These are phyloP conservation scores for Panonychus citri DNA, from an alignment of 1,140 invertebrate genomes.

Conservation along the genomic window DNA sequence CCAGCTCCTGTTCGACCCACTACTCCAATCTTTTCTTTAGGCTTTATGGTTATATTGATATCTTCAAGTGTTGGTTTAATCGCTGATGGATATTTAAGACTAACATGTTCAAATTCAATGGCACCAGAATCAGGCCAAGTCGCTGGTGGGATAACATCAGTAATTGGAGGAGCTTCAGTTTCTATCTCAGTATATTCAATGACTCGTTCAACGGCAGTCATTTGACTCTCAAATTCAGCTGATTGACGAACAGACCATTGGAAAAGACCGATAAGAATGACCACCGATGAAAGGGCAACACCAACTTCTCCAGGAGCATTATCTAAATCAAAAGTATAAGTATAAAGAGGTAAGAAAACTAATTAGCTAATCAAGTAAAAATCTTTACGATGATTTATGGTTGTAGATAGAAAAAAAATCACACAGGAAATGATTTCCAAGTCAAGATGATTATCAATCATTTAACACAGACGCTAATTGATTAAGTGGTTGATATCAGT, in stretches of 20 bases:
- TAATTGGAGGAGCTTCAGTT: conserved; percentile 31
- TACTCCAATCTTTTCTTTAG: conserved; percentile 46
- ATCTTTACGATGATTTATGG: no score
- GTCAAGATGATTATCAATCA: no score
- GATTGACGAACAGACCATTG: conserved; percentile 59
- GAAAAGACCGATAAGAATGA: conserved; percentile 5
- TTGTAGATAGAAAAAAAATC: no score
- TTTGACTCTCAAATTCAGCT: conserved; percentile 50
- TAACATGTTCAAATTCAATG: conserved; percentile 39
- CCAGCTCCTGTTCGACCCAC: conserved; percentile 32
- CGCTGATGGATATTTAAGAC: conserved; percentile 37
- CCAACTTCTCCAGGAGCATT: conserved; percentile 3
- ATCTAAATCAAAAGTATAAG: not conserved
- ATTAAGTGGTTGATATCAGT: no score
- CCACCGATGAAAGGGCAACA: not conserved
- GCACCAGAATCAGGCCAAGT: conserved; percentile 40
- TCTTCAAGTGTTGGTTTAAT: conserved; percentile 23
- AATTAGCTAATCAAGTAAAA: no score
- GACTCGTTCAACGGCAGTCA: conserved; percentile 40
- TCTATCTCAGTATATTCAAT: conserved; percentile 48
- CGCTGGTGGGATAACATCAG: conserved; percentile 32
- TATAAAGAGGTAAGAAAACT: no score
- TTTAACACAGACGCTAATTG: no score
- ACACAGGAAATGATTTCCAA: no score
- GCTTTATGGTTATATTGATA: conserved; percentile 16